These are phyloP conservation scores for Catharus fuscescens DNA, from an alignment of 2,113 vertebrate species.

Conservation along the genomic window DNA sequence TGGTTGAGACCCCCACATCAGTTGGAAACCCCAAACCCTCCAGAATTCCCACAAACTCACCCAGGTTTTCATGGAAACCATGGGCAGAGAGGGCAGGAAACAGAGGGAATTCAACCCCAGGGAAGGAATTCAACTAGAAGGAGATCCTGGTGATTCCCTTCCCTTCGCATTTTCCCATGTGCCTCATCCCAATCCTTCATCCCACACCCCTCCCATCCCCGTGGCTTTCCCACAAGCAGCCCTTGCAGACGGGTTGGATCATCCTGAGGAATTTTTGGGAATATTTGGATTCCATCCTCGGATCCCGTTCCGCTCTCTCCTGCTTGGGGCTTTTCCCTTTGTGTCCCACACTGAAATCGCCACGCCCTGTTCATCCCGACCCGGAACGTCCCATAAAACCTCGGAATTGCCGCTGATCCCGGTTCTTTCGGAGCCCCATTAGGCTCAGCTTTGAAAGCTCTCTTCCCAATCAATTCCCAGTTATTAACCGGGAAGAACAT, in stretches of 20 bases:
- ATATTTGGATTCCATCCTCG: neutral
- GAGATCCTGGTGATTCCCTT: neutral
- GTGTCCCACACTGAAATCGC: neutral
- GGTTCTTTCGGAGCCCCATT: neutral
- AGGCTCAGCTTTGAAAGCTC: neutral
- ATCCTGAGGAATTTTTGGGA: neutral
- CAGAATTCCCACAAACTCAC: neutral
- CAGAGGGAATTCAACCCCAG: neutral
- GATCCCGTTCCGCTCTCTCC: neutral
- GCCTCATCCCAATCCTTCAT: neutral
- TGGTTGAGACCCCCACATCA: accelerated
- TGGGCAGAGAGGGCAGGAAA: neutral
- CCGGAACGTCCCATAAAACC: neutral
- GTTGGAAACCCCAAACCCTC: neutral
- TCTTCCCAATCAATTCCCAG: slow-evolving; percentile 48
- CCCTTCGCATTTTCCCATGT: neutral
- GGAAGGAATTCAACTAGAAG: neutral
- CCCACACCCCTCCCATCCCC: neutral
- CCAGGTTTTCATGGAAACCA: neutral
- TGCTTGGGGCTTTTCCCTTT: neutral
- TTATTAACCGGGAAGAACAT: slow-evolving; percentile 29
- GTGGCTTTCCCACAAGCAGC: neutral
- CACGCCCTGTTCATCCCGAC: neutral
- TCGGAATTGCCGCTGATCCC: neutral
- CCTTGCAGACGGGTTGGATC: neutral